Evolutionary conservation across 2,888 invertebrate species (phyloP).

Genomic region (Resseliella maxima): DNA sequence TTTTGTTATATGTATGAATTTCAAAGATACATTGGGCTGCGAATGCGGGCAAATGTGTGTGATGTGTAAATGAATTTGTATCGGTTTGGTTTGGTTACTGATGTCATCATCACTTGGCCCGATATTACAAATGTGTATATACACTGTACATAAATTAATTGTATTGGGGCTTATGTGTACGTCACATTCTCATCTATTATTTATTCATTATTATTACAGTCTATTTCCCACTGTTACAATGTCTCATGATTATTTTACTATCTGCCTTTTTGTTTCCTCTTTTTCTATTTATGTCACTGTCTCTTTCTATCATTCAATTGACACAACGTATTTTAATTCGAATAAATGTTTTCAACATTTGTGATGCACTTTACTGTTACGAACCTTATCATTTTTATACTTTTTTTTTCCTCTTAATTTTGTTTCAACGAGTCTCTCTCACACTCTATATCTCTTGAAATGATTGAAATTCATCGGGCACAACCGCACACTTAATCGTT

Average conservation of each 20-base stretch:
- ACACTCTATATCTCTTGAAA: too few relatives aligned
- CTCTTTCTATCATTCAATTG: neutral
- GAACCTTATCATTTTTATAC: neutral
- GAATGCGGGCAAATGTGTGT: neutral
- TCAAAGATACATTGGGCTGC: neutral
- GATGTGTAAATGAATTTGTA: conserved; percentile 35
- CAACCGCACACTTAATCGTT: neutral
- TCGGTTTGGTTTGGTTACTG: neutral
- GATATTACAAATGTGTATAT: neutral
- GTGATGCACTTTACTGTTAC: neutral
- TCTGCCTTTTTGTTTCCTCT: neutral
- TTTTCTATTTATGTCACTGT: neutral
- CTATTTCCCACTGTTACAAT: neutral
- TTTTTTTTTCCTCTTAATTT: too few relatives aligned
- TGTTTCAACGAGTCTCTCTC: neutral
- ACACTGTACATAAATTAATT: neutral
- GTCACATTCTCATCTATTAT: conserved; percentile 16
- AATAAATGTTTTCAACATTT: neutral
- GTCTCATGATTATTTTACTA: conserved; percentile 38
- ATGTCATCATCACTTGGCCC: conserved; percentile 11
- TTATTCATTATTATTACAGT: conserved; percentile 30
- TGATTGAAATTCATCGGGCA: neutral
- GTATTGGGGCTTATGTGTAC: conserved; percentile 12
- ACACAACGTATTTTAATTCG: neutral
- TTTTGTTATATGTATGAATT: conserved; percentile 38